Percentiles rank a stretch among this genome's conserved stretches.
phyloP scores from a whole-genome alignment of 2,888 invertebrate genomes.

The Rhagophthalmus giganteus region DNA sequence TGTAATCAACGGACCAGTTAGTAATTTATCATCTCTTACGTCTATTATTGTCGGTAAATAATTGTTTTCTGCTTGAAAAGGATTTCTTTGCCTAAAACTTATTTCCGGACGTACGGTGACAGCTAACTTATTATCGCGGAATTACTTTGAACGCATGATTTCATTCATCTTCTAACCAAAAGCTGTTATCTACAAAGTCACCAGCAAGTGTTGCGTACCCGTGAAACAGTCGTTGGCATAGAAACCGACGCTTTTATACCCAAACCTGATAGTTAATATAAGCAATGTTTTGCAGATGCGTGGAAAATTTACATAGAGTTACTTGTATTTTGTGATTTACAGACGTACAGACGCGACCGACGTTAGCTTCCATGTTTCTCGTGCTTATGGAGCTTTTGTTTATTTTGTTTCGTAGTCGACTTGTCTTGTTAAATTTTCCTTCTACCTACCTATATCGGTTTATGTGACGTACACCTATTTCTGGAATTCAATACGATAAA shows the following conservation, averaged over 20 bases:
- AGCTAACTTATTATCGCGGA: constrained; percentile 1
- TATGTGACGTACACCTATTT: constrained; percentile 15
- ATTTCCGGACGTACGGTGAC: neutral
- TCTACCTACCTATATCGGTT: constrained; percentile 9
- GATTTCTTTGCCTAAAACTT: constrained; percentile 5
- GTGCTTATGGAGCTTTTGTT: constrained; percentile 16
- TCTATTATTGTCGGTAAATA: no score
- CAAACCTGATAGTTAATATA: constrained; percentile 13
- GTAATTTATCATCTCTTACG: no score
- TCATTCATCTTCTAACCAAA: constrained; percentile 7
- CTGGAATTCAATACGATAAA: constrained; percentile 12
- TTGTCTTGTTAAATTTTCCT: constrained; percentile 19
- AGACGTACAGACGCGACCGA: constrained; percentile 11
- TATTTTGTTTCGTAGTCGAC: constrained; percentile 20
- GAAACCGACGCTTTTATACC: constrained; percentile 10
- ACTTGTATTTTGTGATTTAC: constrained; percentile 6
- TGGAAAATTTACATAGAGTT: constrained; percentile 18
- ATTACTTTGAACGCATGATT: constrained; percentile 3
- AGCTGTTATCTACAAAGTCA: constrained; percentile 9
- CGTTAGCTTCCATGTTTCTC: no score
- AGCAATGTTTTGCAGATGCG: constrained; percentile 20
- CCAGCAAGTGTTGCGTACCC: constrained; percentile 8
- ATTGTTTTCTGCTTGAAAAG: neutral
- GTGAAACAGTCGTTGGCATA: neutral
- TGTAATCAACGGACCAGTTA: no score